Evolutionary conservation across 2,797 vertebrate species (phyloP), one percentile per base, ranked within the genome.

Genomic region (Sebastes hubbsi): DNA sequence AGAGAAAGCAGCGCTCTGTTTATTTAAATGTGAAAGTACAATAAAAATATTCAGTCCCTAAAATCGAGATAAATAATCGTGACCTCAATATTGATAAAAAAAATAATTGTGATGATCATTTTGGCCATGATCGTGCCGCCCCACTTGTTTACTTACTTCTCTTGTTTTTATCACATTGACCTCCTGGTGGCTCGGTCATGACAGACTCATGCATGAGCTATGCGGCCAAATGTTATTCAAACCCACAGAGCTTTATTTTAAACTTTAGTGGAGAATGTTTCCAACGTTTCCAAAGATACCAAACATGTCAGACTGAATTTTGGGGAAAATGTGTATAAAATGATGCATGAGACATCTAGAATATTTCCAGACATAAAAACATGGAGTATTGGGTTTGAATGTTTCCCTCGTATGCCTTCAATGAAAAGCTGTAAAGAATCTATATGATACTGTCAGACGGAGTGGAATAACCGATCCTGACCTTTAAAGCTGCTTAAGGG

Each of bases 301-400:
- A 56, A 74, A 68, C 34, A 66, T 30, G 32, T 77, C 76, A 12
- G 58, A 22, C 59, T 60, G 72, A 62, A 69, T 38, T 68, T 78
- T 16, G 2, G 8, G 18, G 27, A 18, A 16, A 65, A 25, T 32
- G 7, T 70, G 27, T 61, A 38, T 61, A 52, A 74, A 71, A 54
- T 58, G 24, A 71, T 62, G 55, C 29, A 52, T 4, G 4, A 52
- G 55, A 67, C 46, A 59, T 70, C 29, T 24, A 1, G 7, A 52
- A 22, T 52, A 42, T 72, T 72, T 80, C 68, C 59, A 77, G 58
- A 22, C 32, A 66, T 56, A 70, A 61, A 76, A 75, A 67, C 29
- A 10, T 8, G 0, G 22, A 49, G 34, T 54, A n/a, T 42, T 71
- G 25, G 64, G 10, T 79, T 82, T 13, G 27, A 56, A 66, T n/a